phyloP scores from a whole-genome alignment of 2,888 invertebrate genomes.

The Harpalus rufipes region DNA sequence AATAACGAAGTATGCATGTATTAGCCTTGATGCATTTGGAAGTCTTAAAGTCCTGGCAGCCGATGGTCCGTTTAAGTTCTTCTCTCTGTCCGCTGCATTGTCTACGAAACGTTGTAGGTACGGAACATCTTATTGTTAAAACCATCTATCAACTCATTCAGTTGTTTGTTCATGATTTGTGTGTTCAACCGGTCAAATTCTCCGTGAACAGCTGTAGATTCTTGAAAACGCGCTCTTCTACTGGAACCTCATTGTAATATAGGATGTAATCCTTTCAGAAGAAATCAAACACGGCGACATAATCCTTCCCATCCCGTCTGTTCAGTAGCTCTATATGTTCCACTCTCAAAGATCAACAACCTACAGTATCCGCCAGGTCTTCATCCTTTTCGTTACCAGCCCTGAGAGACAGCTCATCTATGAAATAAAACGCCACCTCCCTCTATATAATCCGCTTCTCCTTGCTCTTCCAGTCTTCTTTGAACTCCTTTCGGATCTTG shows the following conservation, averaged over 20 bases:
- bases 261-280: slow-evolving; percentile 94
- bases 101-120: no score
- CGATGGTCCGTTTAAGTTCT: no score
- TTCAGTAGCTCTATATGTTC: slow-evolving; percentile 95
- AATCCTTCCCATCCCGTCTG: slow-evolving; percentile 91
- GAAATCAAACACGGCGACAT: slow-evolving; percentile 99
- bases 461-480: slow-evolving; percentile 96
- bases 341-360: slow-evolving; percentile 97
- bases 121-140: no score
- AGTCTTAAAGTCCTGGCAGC: no score
- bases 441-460: slow-evolving; percentile 98
- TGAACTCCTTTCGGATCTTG: slow-evolving; percentile 91
- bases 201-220: no score
- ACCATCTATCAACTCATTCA: no score
- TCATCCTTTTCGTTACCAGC: slow-evolving; percentile 99
- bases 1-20: no score
- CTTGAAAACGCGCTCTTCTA: no score
- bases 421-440: slow-evolving; percentile 98
- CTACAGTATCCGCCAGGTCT: slow-evolving; percentile 99
- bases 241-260: slow-evolving; percentile 86
- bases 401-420: slow-evolving; percentile 98
- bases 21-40: no score
- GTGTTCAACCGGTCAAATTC: no score
- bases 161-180: no score
- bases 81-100: no score